Evolutionary conservation across 2,797 vertebrate species (phyloP).

Genomic region (Lacerta viridis): DNA sequence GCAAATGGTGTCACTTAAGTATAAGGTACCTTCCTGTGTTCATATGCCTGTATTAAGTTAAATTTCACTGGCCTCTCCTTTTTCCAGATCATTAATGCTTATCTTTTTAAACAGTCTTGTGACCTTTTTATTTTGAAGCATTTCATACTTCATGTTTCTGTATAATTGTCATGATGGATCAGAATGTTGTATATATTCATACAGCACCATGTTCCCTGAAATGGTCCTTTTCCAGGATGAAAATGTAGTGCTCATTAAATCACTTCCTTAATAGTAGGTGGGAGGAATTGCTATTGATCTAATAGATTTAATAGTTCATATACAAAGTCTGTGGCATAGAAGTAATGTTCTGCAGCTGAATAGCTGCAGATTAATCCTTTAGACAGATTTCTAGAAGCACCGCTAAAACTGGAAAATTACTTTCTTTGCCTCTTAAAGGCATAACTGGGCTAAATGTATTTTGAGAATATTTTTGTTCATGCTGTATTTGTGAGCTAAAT

Average conservation of each 20-base stretch:
- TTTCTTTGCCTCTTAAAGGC: conserved; percentile 69
- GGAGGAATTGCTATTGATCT: conserved; percentile 75
- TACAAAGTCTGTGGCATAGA: conserved; percentile 74
- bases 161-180: conserved; percentile 47
- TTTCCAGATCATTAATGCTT: neutral
- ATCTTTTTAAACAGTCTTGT: conserved; percentile 56
- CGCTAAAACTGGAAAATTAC: conserved; percentile 77
- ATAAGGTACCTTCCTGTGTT: neutral
- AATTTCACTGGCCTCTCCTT: neutral
- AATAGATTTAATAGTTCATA: conserved; percentile 75
- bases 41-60: neutral
- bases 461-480: conserved; percentile 67
- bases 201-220: conserved; percentile 59
- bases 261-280: conserved; percentile 70
- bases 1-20: neutral
- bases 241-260: conserved; percentile 67
- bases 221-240: conserved; percentile 59
- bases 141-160: conserved; percentile 52
- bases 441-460: conserved; percentile 72
- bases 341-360: conserved; percentile 76
- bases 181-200: conserved; percentile 55
- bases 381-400: conserved; percentile 76
- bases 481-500: conserved; percentile 69
- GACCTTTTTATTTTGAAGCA: conserved; percentile 44
- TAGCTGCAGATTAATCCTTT: conserved; percentile 73